These are phyloP conservation scores for Pelmatolapia mariae DNA, from an alignment of 2,113 vertebrate genomes.

Conservation along the genomic window DNA sequence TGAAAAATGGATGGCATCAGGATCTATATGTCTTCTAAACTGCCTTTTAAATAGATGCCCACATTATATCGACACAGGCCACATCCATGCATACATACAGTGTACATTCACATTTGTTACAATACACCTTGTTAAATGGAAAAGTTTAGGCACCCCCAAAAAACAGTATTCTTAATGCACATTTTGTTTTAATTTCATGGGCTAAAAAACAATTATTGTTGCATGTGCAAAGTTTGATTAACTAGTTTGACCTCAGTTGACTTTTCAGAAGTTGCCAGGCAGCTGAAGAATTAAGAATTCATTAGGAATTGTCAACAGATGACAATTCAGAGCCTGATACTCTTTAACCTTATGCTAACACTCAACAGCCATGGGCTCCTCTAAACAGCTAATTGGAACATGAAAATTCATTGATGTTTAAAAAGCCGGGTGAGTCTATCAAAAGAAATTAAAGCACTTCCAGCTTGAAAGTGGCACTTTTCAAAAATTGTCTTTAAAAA, in stretches of 20 bases:
- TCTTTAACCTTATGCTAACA: neutral
- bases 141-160: neutral
- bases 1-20: neutral
- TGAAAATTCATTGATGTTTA: neutral
- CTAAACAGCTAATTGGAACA: neutral
- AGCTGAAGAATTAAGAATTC: neutral
- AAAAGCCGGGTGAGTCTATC: neutral
- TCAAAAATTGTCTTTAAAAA: neutral
- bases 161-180: neutral
- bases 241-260: neutral
- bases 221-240: neutral
- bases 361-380: neutral
- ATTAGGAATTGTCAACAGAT: neutral
- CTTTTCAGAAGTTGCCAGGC: neutral
- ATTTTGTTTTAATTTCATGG: neutral
- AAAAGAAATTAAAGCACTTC: neutral
- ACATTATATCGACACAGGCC: neutral
- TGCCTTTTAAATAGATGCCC: neutral
- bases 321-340: neutral
- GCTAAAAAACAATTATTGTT: neutral
- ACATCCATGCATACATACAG: neutral
- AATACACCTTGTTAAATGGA: neutral
- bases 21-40: neutral
- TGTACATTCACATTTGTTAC: neutral
- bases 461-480: neutral